Conservation (phyloP, 2,113 vertebrate species). For the Thalassoma bifasciatum region DNA sequence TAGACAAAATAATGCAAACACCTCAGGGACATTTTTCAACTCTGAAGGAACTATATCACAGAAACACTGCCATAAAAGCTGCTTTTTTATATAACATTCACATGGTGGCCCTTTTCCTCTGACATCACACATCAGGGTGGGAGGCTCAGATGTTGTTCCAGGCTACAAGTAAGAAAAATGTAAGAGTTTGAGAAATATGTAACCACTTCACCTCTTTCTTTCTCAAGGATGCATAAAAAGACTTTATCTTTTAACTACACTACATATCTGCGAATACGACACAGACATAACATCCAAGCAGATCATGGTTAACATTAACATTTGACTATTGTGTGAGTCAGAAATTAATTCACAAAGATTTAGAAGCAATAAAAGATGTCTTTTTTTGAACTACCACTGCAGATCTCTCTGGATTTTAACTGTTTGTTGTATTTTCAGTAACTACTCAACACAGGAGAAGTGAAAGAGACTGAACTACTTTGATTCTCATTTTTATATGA, state of each 20-base stretch:
- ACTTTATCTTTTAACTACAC: too few relatives aligned
- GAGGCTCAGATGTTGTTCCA: background rate
- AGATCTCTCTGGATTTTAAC: too few relatives aligned
- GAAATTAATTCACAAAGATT: too few relatives aligned
- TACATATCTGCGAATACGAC: background rate
- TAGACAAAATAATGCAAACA: constrained; percentile 16
- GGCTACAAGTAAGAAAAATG: background rate
- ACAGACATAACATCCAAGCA: background rate
- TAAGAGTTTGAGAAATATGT: too few relatives aligned
- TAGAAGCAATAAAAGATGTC: background rate
- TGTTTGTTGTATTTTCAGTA: too few relatives aligned
- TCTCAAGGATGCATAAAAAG: too few relatives aligned
- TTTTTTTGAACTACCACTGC: background rate
- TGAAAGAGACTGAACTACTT: too few relatives aligned
- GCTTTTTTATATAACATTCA: background rate
- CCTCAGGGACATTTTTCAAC: background rate
- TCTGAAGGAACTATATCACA: constrained; percentile 7
- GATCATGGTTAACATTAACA: background rate
- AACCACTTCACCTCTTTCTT: background rate
- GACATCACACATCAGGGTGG: background rate
- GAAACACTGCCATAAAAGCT: background rate
- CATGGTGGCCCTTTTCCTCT: background rate
- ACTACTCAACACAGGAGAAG: too few relatives aligned
- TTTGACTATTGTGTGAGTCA: background rate
- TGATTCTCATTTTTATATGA: too few relatives aligned